These are phyloP conservation scores for Bilobella aurantiaca DNA, from an alignment of 1,140 invertebrate genomes.

Conservation along the genomic window DNA sequence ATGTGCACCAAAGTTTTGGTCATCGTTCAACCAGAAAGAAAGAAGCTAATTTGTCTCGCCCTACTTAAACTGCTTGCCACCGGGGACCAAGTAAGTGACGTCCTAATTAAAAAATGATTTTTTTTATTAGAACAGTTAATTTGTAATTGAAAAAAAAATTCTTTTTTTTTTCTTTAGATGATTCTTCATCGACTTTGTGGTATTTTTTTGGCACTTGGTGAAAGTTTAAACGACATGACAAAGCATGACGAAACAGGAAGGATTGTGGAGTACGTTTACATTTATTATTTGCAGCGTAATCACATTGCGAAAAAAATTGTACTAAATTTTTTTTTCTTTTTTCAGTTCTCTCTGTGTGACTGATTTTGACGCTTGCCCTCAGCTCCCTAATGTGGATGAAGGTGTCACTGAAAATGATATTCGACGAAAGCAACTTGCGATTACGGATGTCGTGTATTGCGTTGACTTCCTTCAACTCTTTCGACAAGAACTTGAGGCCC, in stretches of 20 bases:
- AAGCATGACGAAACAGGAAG: conserved; percentile 56
- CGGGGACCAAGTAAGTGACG: conserved; percentile 39
- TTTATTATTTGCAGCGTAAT: too few relatives aligned
- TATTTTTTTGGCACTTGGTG: conserved; percentile 65
- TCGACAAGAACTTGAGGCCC: conserved; percentile 29
- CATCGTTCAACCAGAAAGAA: conserved; percentile 62
- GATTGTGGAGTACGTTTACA: conserved; percentile 54
- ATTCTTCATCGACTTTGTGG: conserved; percentile 61
- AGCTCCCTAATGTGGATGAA: conserved; percentile 34
- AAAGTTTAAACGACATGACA: conserved; percentile 76
- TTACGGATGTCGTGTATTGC: conserved; percentile 58
- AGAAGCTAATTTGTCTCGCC: conserved; percentile 71
- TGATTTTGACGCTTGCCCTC: conserved; percentile 34
- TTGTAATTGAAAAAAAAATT: too few relatives aligned
- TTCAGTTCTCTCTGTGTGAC: conserved; percentile 44
- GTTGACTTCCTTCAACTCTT: conserved; percentile 47
- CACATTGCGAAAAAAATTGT: too few relatives aligned
- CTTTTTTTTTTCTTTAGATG: conserved; percentile 40
- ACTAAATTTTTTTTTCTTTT: conserved; percentile 20
- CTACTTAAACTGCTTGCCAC: conserved; percentile 64
- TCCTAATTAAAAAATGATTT: too few relatives aligned
- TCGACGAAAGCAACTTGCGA: conserved; percentile 49
- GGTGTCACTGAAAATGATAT: conserved; percentile 48
- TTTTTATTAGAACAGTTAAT: too few relatives aligned
- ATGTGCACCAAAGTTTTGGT: conserved; percentile 70